A percentile compares a stretch with the other conserved stretches of the same genome.
These are phyloP conservation scores for Gortyna flavago DNA, from an alignment of 2,888 invertebrate genomes.

Conservation along the genomic window DNA sequence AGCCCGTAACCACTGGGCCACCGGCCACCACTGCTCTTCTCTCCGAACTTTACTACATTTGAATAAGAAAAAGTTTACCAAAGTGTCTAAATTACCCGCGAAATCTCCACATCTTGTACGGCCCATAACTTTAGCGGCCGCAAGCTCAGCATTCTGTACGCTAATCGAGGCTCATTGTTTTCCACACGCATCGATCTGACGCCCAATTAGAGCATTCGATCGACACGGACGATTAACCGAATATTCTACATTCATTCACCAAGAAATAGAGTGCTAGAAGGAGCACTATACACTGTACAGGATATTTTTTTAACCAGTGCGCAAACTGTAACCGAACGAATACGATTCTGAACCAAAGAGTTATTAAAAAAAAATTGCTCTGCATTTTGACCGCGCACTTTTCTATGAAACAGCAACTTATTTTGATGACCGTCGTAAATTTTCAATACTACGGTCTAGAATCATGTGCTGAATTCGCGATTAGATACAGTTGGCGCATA, in stretches of 20 bases:
- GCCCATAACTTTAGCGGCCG: slow-evolving; percentile 30
- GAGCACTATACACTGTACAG: background rate
- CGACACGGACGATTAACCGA: slow-evolving; percentile 76
- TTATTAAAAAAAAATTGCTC: too few relatives aligned
- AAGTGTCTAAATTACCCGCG: slow-evolving; percentile 8
- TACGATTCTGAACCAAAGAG: too few relatives aligned
- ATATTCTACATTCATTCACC: slow-evolving; percentile 69
- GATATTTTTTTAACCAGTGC: background rate
- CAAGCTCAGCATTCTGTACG: slow-evolving; percentile 49
- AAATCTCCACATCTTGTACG: slow-evolving; percentile 21
- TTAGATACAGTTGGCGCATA: too few relatives aligned
- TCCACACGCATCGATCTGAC: slow-evolving; percentile 76
- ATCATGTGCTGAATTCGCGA: too few relatives aligned
- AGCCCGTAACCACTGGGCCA: background rate
- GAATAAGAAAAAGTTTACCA: background rate
- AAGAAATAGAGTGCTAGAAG: slow-evolving; percentile 48
- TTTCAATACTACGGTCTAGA: too few relatives aligned
- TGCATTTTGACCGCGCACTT: too few relatives aligned
- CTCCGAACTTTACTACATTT: background rate
- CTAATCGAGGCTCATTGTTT: slow-evolving; percentile 75
- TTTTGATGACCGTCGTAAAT: too few relatives aligned
- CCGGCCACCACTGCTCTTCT: too few relatives aligned
- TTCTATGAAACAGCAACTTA: too few relatives aligned
- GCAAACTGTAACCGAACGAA: too few relatives aligned
- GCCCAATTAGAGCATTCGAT: slow-evolving; percentile 77